These are phyloP conservation scores for Dinocampus coccinellae DNA, from an alignment of 2,888 invertebrate genomes.

Conservation along the genomic window DNA sequence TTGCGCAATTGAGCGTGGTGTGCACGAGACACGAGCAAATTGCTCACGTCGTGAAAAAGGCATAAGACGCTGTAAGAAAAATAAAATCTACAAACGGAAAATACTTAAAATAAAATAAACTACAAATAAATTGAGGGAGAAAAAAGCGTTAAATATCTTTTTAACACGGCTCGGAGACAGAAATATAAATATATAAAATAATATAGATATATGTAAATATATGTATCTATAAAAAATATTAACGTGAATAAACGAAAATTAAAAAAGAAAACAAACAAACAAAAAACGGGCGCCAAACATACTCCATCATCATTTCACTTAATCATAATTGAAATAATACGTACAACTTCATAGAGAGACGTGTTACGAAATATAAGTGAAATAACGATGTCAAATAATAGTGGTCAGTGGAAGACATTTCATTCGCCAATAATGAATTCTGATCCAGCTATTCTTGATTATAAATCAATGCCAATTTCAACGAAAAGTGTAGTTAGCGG, in stretches of 20 bases:
- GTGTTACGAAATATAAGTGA: conserved; percentile 53
- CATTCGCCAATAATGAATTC: conserved; percentile 90
- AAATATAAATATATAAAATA: conserved; percentile 51
- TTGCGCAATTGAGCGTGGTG: conserved; percentile 55
- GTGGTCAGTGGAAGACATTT: conserved; percentile 88
- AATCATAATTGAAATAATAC: conserved; percentile 50
- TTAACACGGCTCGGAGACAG: conserved; percentile 51
- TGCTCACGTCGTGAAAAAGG: conserved; percentile 2
- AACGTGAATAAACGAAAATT: conserved; percentile 59
- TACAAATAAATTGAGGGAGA: background rate
- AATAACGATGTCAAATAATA: conserved; percentile 81
- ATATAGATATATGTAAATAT: too few species aligned
- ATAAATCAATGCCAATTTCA: conserved; percentile 80
- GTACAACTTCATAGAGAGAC: conserved; percentile 50
- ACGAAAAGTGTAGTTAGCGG: conserved; percentile 64
- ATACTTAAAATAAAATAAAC: background rate
- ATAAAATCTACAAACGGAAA: conserved; percentile 12
- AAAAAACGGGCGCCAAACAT: background rate
- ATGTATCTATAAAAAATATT: conserved; percentile 68
- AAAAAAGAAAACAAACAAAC: too few species aligned
- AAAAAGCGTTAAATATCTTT: background rate
- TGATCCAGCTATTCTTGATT: conserved; percentile 85
- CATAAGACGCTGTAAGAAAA: conserved; percentile 46
- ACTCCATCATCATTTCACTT: conserved; percentile 47
- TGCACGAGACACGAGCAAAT: background rate